These are phyloP conservation scores for Anseranas semipalmata DNA, from an alignment of 2,113 vertebrate species.

Conservation along the genomic window DNA sequence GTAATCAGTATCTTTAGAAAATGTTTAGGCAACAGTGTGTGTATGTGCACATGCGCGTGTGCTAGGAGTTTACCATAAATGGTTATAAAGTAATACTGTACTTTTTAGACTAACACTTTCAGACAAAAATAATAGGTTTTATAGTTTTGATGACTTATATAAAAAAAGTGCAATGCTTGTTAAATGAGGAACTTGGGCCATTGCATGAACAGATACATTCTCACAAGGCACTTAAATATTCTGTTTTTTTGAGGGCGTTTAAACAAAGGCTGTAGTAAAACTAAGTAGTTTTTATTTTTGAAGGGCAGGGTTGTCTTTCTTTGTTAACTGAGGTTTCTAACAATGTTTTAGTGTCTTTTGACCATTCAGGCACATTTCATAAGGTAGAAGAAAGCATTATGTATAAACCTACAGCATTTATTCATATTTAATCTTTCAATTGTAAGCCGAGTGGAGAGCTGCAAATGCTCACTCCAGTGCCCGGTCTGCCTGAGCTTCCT, in stretches of 20 bases:
- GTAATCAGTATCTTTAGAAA: slow-evolving; percentile 74
- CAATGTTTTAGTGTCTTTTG: not conserved
- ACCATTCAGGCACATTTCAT: slow-evolving; percentile 39
- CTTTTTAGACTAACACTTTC: slow-evolving; percentile 56
- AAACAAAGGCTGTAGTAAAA: slow-evolving; percentile 2
- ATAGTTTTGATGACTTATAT: slow-evolving; percentile 36
- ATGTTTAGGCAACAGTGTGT: slow-evolving; percentile 64
- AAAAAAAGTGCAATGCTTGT: slow-evolving; percentile 43
- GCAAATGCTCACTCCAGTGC: not conserved
- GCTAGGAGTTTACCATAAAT: slow-evolving; percentile 30
- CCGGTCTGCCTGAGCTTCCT: not conserved
- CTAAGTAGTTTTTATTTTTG: slow-evolving; percentile 14
- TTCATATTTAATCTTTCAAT: slow-evolving; percentile 40
- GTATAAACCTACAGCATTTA: slow-evolving; percentile 58
- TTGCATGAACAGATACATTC: slow-evolving; percentile 33
- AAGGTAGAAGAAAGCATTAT: slow-evolving; percentile 45
- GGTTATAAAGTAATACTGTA: slow-evolving; percentile 48
- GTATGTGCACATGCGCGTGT: slow-evolving; percentile 18
- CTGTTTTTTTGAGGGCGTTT: slow-evolving; percentile 27
- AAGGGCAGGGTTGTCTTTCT: not conserved
- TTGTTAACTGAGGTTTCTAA: slow-evolving; percentile 24
- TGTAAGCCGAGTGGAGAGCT: not conserved
- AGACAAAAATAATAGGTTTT: slow-evolving; percentile 35
- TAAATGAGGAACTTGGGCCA: slow-evolving; percentile 32
- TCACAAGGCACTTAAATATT: slow-evolving; percentile 13